Evolutionary conservation across 2,888 invertebrate species (phyloP), one percentile per base, ranked within the genome.

Genomic region (Drosophila borborema): DNA sequence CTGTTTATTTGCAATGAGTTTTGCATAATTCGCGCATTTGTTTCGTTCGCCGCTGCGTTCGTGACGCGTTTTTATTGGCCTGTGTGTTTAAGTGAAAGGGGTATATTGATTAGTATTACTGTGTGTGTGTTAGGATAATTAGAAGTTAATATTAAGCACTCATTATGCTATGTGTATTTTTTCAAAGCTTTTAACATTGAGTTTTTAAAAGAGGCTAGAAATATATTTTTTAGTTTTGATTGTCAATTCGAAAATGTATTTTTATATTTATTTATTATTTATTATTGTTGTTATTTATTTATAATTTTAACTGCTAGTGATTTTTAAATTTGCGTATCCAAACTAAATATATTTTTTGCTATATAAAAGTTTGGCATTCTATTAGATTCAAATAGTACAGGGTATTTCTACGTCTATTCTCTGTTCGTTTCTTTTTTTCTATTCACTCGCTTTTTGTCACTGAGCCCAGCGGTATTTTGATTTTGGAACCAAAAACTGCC

Each of bases 1-100:
- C 68, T 86, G 79, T 90, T 90, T 84, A 81, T 86, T 90, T 84
- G 76, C 81, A 82, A 82, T 81, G 86, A 89, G 79, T 82, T 90
- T 87, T 89, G 82, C 82, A 89, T 87, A 88, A 87, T 89, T 88
- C 82, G 81, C 85, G 90, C 90, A 90, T 87, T 90, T 87, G 86
- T 88, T 88, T 86, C 85, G 79, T 72, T 73, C 72, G 54, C 55
- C 60, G 72, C 28, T 65, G 61, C 64, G 74, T 64, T 64, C 61
- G 62, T 64, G 63, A 34, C 56, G 53, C 40, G 31, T 48, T 72
- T 64, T 20, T 7, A 74, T 69, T 78, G 66, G 64, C 63, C 65
- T 67, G 51, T 23, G 18, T 10, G 1, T 3, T n/a, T 1, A 12
- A 9, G 0, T 2, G 0, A 8, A n/a, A 6, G 1, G 58, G 43